Base-by-base conservation (phyloP, 1,140 invertebrate species). In the Seison nebaliae region DNA sequence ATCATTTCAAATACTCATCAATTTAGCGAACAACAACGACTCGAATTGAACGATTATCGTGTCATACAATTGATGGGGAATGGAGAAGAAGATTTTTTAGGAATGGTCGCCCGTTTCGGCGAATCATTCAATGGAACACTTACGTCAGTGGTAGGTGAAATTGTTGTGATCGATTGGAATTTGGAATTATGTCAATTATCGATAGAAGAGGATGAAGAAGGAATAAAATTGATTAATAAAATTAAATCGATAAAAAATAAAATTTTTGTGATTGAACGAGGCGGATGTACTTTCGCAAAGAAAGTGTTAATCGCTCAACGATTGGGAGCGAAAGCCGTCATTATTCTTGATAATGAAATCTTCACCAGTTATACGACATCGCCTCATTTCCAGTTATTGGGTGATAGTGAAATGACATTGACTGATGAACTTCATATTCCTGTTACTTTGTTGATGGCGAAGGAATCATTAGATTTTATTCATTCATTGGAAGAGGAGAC, bases 201-300 rank as follows among this genome's bases (percentile, higher is more conserved):
- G 18, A 6, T 28, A 8, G 54, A 65, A 35, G 78, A 77, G 11
- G 58, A 67, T 4, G 57, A 68, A 22, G 72, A 65, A 7, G 91
- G 77, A 61, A 54, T 50, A 0, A 50, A 66, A n/a, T 48, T 76
- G 4, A 48, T 57, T 9, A 75, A 80, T 51, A 49, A 53, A 1
- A 51, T 64, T 1, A 54, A 60, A 15, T 47, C n/a, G n/a, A n/a
- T 84, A 0, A 57, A 55, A 35, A 75, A 71, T 5, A 73, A 72
- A 46, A 78, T 93, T 48, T 76, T 68, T 0, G 62, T 94, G 5
- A 69, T 83, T 28, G 68, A 73, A 49, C 64, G 86, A 17, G 81
- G 83, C 1, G 71, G 74, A 47, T 94, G 86, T 55, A 86, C 84
- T 62, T 96, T 96, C 55, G 69, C 86, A 9, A 77, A 91, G 45